phyloP scores from a whole-genome alignment of 1,140 invertebrate genomes.

The Grapholita molesta region DNA sequence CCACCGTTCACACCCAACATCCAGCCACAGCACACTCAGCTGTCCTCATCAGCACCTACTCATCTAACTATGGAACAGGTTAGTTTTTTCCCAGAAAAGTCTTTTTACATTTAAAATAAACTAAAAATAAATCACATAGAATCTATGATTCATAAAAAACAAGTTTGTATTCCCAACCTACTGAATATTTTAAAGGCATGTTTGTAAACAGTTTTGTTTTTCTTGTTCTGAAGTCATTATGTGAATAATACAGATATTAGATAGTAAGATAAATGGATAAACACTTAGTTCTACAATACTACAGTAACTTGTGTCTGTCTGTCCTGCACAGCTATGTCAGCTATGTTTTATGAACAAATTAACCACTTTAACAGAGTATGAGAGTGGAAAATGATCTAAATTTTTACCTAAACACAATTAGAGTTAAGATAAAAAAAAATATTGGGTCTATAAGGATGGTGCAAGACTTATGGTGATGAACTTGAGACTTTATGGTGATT shows the following conservation, averaged over 20 bases:
- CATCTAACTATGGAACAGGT: conserved; percentile 85
- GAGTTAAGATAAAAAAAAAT: too few species aligned
- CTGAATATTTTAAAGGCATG: not conserved
- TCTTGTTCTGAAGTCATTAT: not conserved
- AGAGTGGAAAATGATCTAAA: too few species aligned
- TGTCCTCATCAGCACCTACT: conserved; percentile 91
- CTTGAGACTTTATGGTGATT: too few species aligned
- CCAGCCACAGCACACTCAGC: conserved; percentile 79
- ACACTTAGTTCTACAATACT: not conserved
- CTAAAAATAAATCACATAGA: not conserved
- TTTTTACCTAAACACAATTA: too few species aligned
- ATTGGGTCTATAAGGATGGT: too few species aligned
- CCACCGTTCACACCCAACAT: conserved; percentile 69
- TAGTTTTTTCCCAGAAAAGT: conserved; percentile 20
- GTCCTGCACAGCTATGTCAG: too few species aligned
- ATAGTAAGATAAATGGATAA: not conserved
- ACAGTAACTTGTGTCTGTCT: too few species aligned
- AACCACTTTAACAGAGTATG: too few species aligned
- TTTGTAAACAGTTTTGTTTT: conserved; percentile 10
- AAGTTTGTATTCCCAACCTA: not conserved
- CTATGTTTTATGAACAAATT: too few species aligned
- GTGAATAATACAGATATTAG: not conserved
- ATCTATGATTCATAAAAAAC: not conserved
- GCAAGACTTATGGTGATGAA: too few species aligned
- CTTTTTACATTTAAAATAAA: not conserved